These are phyloP conservation scores for Cyanocitta stelleri DNA, from an alignment of 2,113 vertebrate species.

Conservation along the genomic window DNA sequence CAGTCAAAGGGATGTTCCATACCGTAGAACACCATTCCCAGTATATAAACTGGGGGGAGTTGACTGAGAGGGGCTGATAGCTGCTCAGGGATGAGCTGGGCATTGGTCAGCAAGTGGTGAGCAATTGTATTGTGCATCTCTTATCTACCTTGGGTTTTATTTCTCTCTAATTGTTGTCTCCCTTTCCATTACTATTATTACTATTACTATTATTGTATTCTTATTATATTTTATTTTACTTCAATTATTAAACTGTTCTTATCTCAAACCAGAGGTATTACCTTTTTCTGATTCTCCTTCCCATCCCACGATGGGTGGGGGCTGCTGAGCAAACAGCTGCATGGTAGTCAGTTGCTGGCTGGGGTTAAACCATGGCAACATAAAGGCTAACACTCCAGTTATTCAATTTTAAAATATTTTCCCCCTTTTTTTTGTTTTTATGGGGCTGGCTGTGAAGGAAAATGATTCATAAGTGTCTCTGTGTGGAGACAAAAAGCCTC, in stretches of 20 bases:
- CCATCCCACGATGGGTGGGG: fast-evolving
- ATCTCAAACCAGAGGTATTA: not conserved
- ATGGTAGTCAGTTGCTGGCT: not conserved
- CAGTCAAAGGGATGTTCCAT: not conserved
- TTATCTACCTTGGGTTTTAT: not conserved
- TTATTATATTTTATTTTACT: not conserved
- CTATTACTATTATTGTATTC: not conserved
- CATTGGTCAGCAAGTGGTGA: not conserved
- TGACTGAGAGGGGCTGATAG: not conserved
- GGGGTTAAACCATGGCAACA: not conserved
- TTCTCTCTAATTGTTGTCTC: not conserved
- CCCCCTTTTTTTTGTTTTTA: not conserved
- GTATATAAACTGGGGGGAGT: fast-evolving
- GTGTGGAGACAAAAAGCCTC: not conserved
- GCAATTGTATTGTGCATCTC: not conserved
- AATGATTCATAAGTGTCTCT: not conserved
- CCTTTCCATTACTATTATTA: not conserved
- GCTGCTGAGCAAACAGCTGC: not conserved
- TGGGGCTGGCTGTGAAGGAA: not conserved
- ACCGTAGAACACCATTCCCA: not conserved
- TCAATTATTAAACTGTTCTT: not conserved
- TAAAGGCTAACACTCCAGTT: not conserved
- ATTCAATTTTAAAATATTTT: not conserved
- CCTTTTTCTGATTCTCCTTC: not conserved
- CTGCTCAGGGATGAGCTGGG: not conserved